Base-by-base conservation (phyloP, 2,113 vertebrate species). In the Coracopsis vasa region DNA sequence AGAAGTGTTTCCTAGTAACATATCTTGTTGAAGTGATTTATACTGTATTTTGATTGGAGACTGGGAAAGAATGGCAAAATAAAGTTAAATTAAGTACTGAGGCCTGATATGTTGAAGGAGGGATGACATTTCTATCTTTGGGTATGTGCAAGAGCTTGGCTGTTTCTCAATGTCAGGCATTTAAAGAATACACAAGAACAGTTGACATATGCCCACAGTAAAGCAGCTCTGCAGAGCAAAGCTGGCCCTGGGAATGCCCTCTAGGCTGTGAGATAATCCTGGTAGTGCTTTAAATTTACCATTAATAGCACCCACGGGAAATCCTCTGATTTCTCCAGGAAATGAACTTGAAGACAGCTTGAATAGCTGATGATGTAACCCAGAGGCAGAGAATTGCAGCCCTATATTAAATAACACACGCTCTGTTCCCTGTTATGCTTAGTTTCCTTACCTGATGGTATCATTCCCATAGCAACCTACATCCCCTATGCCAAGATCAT, bases 401-500 rank as follows among this genome's bases (percentile, higher is more conserved):
- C 31, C 62, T 64, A 37, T 3, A 31, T 35, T 24, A 53, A 84
- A 50, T 35, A 65, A 24, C 21, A 37, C 37, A 67, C 35, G 3
- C 9, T 75, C 16, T 62, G 16, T 37, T 50, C 24, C 25, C 23
- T 25, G 19, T 33, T 72, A 13, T 2, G 13, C 15, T 79, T 18
- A 23, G 16, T 69, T 35, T 35, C 14, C 91, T 96, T 93, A 98
- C 99, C 99, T 99, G 80, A 99, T 94, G 8, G 98, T 99, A 69
- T 95, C 69, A 80, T 99, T 99, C 31, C 99, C 99, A 16, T 99
- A 99, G 95, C 99, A 99, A 11, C 99, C 99, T 5, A 99, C 1
- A 29, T 99, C 99, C 4, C 99, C 99, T n/a, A 99, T 99, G 72
- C 99, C 99, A 0, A 99, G 96, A 80, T 99, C 99, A 45, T 99